Conservation (phyloP, 30 jellyfish, hydroid and myxozoan genomes). For the Cassiopea xamachana region DNA sequence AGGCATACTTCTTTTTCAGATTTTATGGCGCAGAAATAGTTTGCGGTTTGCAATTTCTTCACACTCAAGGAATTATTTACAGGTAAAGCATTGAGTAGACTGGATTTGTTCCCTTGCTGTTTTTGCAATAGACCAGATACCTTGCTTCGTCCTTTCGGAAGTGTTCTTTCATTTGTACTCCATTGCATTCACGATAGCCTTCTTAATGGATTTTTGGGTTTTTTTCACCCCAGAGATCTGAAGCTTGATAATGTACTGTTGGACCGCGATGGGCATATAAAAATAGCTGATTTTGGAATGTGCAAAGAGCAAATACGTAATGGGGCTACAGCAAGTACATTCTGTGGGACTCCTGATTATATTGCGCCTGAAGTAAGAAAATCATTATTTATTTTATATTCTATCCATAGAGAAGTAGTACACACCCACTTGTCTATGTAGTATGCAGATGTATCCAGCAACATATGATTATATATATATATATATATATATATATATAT, state of each 20-base stretch:
- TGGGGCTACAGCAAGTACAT: slow-evolving; percentile 81
- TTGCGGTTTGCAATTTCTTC: slow-evolving; percentile 97
- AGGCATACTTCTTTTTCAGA: slow-evolving; percentile 26
- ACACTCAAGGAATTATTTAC: slow-evolving; percentile 83
- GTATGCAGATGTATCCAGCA: no score
- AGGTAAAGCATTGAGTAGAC: slow-evolving; percentile 56
- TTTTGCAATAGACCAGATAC: no score
- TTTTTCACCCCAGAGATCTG: slow-evolving; percentile 73
- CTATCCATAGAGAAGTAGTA: no score
- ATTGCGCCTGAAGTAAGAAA: slow-evolving; percentile 94
- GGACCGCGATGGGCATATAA: slow-evolving; percentile 95
- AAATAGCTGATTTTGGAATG: slow-evolving; percentile 98
- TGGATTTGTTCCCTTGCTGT: no score
- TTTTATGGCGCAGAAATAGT: slow-evolving; percentile 98
- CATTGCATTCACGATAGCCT: no score
- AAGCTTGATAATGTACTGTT: slow-evolving; percentile 95
- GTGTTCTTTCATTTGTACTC: no score
- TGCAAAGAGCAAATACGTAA: slow-evolving; percentile 88
- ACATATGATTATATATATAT: no score
- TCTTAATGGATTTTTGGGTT: no score
- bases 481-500: no score
- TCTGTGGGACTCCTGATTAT: slow-evolving; percentile 98
- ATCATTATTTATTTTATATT: no score
- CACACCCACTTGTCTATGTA: no score
- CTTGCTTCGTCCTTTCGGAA: no score